Percentiles rank a stretch among this genome's conserved stretches.
Conservation (phyloP, 2,888 invertebrate genomes). For the Erebia epiphron region DNA sequence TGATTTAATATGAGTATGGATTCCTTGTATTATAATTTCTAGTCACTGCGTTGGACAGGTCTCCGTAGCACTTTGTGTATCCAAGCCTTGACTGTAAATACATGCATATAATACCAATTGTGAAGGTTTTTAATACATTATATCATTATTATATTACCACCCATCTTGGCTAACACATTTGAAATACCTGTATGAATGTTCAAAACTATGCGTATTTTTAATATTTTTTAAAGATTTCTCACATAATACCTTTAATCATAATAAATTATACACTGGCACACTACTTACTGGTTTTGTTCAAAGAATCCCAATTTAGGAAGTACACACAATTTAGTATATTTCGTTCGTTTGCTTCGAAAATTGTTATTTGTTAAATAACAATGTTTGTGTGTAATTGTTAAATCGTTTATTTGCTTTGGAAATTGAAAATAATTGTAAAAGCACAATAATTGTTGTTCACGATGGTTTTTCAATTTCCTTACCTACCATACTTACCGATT, state of each 20-base stretch:
- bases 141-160: background rate
- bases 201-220: background rate
- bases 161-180: constrained; percentile 7
- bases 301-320: background rate
- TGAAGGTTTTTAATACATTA: background rate
- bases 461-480: too few species aligned
- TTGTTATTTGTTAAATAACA: too few species aligned
- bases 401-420: too few species aligned
- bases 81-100: background rate
- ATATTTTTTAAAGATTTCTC: background rate
- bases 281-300: background rate
- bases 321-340: too few species aligned
- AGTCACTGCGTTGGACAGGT: background rate
- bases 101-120: background rate
- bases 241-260: background rate
- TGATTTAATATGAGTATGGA: too few species aligned
- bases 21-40: background rate
- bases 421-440: too few species aligned
- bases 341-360: too few species aligned
- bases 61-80: background rate
- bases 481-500: too few species aligned
- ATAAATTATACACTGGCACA: background rate
- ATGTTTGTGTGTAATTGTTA: too few species aligned
- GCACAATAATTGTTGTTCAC: too few species aligned
- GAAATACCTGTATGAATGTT: constrained; percentile 12